These are phyloP conservation scores for Steinernema scapterisci DNA, from an alignment of 2,888 invertebrate species.

Conservation along the genomic window DNA sequence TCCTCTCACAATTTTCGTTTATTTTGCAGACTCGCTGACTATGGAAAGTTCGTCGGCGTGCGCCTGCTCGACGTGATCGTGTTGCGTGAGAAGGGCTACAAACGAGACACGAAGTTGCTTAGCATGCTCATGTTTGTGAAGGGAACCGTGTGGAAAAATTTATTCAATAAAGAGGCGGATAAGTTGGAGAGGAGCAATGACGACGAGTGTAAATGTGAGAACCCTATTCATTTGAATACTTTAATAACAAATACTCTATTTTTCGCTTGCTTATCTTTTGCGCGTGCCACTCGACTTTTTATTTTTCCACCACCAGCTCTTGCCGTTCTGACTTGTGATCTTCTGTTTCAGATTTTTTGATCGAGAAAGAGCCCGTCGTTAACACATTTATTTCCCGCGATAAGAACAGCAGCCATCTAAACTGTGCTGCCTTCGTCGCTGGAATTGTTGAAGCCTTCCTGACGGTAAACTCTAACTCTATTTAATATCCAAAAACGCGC, in stretches of 20 bases:
- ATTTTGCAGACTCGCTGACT: constrained; percentile 80
- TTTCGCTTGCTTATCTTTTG: not conserved
- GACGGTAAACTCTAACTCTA: constrained; percentile 47
- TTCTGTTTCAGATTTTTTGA: constrained; percentile 68
- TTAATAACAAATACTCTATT: not conserved
- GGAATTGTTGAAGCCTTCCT: constrained; percentile 96
- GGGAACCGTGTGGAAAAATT: constrained; percentile 93
- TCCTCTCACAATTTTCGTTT: too few species aligned
- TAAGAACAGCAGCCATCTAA: constrained; percentile 91
- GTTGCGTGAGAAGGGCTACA: constrained; percentile 85
- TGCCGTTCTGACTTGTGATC: not conserved
- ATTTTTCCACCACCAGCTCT: not conserved
- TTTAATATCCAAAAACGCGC: too few species aligned
- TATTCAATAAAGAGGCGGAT: constrained; percentile 97
- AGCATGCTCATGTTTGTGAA: constrained; percentile 91
- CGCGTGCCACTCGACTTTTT: not conserved
- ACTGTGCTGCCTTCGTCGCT: constrained; percentile 97
- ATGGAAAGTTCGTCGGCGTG: constrained; percentile 92
- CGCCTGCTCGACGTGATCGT: constrained; percentile 91
- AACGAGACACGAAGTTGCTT: constrained; percentile 86
- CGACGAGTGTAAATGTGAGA: constrained; percentile 84
- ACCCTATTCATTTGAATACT: not conserved
- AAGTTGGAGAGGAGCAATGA: constrained; percentile 97
- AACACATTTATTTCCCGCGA: constrained; percentile 97
- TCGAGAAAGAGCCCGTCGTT: constrained; percentile 95